Base-by-base conservation (phyloP, 2,797 vertebrate species). In the Tauraco hartlaubi region DNA sequence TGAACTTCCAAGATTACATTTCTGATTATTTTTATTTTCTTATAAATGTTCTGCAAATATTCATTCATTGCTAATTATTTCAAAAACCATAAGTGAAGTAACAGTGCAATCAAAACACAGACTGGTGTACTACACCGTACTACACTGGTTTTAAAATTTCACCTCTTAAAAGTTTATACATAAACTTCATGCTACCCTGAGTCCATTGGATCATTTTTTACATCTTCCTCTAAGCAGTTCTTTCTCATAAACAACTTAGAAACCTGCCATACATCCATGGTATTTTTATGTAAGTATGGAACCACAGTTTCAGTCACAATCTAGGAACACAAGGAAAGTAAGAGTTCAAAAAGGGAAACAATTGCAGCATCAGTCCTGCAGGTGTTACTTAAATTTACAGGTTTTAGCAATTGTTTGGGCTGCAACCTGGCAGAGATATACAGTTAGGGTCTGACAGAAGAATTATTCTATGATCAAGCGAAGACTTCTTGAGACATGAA, bases 81-180 rank as follows among this genome's bases (percentile, higher is more conserved):
- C 11, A 28, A 46, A 54, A 76, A 35, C 5, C 0, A 1, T 7
- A 66, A 73, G 26, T 13, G 43, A 67, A 59, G 15, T 37, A 52
- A 41, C 39, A 13, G 3, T 13, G 4, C 33, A 61, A 1, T 5
- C 41, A 33, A 82, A 56, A 56, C 12, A n/a, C 22, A 35, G 61
- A 15, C 0, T 2, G 15, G 35, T 19, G 5, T 17, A 15, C 29
- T 62, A 52, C n/a, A 37, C 23, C 44, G 29, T 5, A 7, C 7
- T 28, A 12, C 13, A 20, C 6, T 14, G 7, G 9, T 11, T 80
- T 74, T 66, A 51, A 33, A 49, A 59, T 59, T 55, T 58, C 16
- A 49, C 26, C 59, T 71, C 26, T 35, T 18, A 25, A 21, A 74
- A 37, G 15, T 76, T 63, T 16, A 19, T 35, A 7, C 2, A 18